Base-by-base conservation (phyloP, 2,797 vertebrate species). In the Setipinna tenuifilis region DNA sequence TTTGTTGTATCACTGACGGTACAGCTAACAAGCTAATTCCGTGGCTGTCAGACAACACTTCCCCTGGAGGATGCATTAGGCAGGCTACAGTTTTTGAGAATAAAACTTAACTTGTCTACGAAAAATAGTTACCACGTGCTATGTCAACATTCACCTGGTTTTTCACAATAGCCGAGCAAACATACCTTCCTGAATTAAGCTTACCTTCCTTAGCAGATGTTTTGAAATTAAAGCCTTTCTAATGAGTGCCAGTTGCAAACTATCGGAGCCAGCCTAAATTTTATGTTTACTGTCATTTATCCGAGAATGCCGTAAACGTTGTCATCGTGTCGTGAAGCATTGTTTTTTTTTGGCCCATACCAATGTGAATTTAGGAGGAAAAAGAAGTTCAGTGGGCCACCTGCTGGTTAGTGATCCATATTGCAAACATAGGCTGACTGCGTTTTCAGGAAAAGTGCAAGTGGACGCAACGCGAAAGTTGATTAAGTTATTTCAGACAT, bases 271-370 rank as follows among this genome's bases (percentile, higher is more conserved):
- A 44, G 35, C 2, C 65, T 14, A 35, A 41, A 44, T 6, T 19
- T 17, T 75, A 41, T 78, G 71, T 78, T 78, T 78, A 78, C 71
- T 78, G 71, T 21, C 35, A 41, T 78, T 41, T 41, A 78, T 44
- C 71, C 6, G 17, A 25, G 11, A 25, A 82, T 82, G 46, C 81
- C 71, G 71, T 78, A 78, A 78, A 78, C 17, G 6, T 44, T 2
- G 16, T 44, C 6, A 41, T 21, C 17, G 19, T 78, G 71, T 78
- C 71, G 81, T 82, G 81, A 82, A 54, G 21, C 0, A 41, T 41
- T 41, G 35, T 41, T 71, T 71, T 41, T 71, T 71, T 6, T 71
- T 14, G 5, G 65, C 16, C 50, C 14, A 31, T 0, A 71, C 0
- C 3, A 28, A 23, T 31, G 16, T 17, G 6, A 71, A 31, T 14